phyloP scores from a whole-genome alignment of 30 jellyfish, hydroid and myxozoan species.

The Aurelia sp. region DNA sequence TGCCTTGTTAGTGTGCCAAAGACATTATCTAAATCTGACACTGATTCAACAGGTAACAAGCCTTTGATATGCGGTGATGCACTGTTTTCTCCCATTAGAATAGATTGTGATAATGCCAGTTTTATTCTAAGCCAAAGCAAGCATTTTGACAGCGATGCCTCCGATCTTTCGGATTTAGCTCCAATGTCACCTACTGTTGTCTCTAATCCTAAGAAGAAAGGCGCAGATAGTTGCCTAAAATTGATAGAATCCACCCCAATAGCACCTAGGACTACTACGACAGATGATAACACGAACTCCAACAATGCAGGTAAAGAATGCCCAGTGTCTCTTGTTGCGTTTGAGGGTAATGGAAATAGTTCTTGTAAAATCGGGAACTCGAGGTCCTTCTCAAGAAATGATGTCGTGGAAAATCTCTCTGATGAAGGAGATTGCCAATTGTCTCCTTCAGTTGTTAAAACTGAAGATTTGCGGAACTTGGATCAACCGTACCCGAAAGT shows the following conservation, averaged over 20 bases:
- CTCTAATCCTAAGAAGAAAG: not conserved
- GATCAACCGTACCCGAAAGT: not conserved
- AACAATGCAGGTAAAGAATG: too few species aligned
- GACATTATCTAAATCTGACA: too few species aligned
- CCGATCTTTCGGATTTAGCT: slow-evolving; percentile 12
- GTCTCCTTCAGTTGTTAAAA: slow-evolving; percentile 21
- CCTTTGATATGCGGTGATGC: too few species aligned
- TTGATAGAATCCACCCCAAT: slow-evolving; percentile 25
- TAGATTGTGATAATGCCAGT: not conserved
- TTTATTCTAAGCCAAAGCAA: not conserved
- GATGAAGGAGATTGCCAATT: not conserved
- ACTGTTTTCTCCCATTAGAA: not conserved
- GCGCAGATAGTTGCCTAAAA: too few species aligned
- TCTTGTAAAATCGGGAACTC: not conserved
- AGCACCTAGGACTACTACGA: not conserved
- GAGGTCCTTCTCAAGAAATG: too few species aligned
- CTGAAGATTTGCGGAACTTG: not conserved
- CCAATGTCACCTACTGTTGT: slow-evolving; percentile 41
- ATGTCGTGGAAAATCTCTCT: too few species aligned
- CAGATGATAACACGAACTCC: too few species aligned
- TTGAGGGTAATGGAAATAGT: not conserved
- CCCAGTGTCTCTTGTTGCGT: too few species aligned
- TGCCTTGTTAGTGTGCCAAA: too few species aligned
- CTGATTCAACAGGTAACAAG: too few species aligned
- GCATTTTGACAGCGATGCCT: not conserved